phyloP scores from a whole-genome alignment of 2,113 vertebrate genomes.

The Scolopax mira region DNA sequence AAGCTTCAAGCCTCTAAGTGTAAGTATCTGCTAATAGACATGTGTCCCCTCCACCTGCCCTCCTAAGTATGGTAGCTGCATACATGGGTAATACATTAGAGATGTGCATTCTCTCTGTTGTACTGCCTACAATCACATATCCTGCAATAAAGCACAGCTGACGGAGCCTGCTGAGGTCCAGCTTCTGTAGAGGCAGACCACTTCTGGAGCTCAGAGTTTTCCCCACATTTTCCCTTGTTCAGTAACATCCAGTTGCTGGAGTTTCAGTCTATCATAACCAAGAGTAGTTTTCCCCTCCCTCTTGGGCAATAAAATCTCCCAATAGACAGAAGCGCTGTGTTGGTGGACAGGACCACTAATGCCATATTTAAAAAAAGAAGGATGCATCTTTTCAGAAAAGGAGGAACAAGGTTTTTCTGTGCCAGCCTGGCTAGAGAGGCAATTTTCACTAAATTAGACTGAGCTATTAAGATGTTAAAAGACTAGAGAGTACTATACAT shows the following conservation, averaged over 20 bases:
- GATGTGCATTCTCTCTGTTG: not conserved
- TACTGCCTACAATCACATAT: not conserved
- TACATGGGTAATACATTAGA: not conserved
- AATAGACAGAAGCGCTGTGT: accelerated
- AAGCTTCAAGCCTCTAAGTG: not conserved
- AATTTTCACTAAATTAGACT: not conserved
- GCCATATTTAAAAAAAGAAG: not conserved
- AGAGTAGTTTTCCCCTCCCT: not conserved
- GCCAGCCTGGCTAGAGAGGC: not conserved
- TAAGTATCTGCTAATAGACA: not conserved
- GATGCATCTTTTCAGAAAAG: not conserved
- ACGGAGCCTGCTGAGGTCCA: not conserved
- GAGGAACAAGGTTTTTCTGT: not conserved
- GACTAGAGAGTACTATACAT: not conserved
- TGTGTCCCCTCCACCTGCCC: not conserved
- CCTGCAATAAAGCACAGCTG: not conserved
- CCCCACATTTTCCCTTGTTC: not conserved
- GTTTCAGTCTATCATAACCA: not conserved
- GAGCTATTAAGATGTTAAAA: not conserved
- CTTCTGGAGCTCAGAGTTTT: not conserved
- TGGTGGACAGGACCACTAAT: not conserved
- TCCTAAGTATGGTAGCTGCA: not conserved
- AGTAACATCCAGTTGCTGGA: not conserved
- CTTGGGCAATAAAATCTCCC: not conserved
- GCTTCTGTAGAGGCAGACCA: not conserved